Evolutionary conservation across 2,797 vertebrate genomes (phyloP).

Genomic region (Thamnophis elegans): DNA sequence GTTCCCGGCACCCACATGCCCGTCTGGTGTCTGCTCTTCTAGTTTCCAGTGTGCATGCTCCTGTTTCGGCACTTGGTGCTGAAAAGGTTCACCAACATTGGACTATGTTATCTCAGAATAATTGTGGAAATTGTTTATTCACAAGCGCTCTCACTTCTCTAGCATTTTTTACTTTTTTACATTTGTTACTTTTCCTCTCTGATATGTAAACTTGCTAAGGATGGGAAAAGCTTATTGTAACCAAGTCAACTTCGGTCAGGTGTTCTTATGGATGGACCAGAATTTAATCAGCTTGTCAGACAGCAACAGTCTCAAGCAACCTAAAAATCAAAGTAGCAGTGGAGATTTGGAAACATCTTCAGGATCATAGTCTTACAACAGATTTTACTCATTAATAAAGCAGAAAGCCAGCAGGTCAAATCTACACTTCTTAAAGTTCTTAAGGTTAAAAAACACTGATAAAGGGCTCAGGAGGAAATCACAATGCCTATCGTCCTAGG

Average conservation of each 20-base stretch:
- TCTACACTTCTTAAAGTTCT: too few species aligned
- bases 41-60: too few species aligned
- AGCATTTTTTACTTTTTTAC: background rate
- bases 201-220: background rate
- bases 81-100: too few species aligned
- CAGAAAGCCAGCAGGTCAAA: background rate
- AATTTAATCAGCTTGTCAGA: background rate
- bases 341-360: background rate
- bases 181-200: background rate
- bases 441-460: too few species aligned
- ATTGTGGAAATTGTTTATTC: too few species aligned
- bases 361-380: background rate
- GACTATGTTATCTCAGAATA: background rate
- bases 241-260: background rate
- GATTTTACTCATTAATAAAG: background rate
- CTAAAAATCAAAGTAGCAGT: background rate
- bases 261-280: background rate
- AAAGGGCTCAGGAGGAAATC: background rate
- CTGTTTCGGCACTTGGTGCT: too few species aligned
- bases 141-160: background rate
- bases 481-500: background rate
- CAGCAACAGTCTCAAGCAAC: background rate
- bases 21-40: too few species aligned
- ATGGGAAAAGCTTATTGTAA: background rate
- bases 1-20: too few species aligned